Base-by-base conservation (phyloP, 2,797 vertebrate genomes). In the Urophycis tenuis region DNA sequence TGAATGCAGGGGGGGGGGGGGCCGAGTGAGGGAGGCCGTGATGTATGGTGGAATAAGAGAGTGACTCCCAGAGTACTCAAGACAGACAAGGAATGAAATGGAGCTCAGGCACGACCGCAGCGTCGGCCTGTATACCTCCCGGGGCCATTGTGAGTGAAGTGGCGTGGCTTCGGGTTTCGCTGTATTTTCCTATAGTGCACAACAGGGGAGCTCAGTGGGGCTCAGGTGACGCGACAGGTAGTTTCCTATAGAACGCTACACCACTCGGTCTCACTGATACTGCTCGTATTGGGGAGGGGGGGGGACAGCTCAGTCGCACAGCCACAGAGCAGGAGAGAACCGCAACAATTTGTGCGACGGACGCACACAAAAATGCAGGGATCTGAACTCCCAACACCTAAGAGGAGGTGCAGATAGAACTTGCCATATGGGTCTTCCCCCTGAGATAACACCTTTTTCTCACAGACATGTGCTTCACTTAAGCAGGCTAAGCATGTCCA, bases 121-220 rank as follows among this genome's bases (percentile, higher is more conserved):
- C 29, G 69, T 33, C 83, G 76, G 75, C 75, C n/a, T 29, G 83
- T 86, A 87, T 82, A 86, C 86, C 89, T 88, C 90, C 89, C 87
- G 75, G 41, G 88, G 86, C 89, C 83, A 81, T 90, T 92, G 91
- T 92, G 82, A 87, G 82, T 86, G 85, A 89, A 87, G 82, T 82
- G 85, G 79, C 2, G 12, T 5, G 30, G 85, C 85, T 87, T 92
- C 91, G 74, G 88, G 87, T 92, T 85, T 89, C 90, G 79, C 80
- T 84, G 87, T 89, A 88, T 90, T 91, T 91, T 91, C 86, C 90
- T 89, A 84, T 87, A 88, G 86, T 85, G 85, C 84, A 85, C 82
- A 87, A 84, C 72, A 31, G 77, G 69, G 45, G 85, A 85, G 81
- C 87, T 79, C 81, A 67, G 79, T 77, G 75, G 49, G 74, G 90